These are phyloP conservation scores for Noturus placidus DNA, from an alignment of 2,113 vertebrate species.

Conservation along the genomic window DNA sequence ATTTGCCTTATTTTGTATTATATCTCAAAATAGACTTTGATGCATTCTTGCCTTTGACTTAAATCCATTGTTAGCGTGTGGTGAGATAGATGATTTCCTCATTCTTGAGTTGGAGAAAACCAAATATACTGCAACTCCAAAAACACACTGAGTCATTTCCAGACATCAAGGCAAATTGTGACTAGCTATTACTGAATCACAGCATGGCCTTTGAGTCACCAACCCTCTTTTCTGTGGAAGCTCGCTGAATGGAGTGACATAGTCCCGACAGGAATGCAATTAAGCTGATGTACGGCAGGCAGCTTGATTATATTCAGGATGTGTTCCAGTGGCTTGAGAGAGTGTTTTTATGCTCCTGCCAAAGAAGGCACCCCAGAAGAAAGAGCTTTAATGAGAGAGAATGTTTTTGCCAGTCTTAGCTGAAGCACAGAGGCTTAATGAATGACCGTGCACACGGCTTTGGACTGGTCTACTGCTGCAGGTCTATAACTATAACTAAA, in stretches of 20 bases:
- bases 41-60: neutral
- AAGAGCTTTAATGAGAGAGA: constrained; percentile 26
- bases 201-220: constrained; percentile 14
- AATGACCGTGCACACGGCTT: neutral
- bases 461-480: neutral
- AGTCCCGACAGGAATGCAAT: constrained; percentile 23
- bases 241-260: constrained; percentile 20
- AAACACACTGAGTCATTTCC: constrained; percentile 29
- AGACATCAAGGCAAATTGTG: constrained; percentile 12
- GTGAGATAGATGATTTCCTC: constrained; percentile 21
- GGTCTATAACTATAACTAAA: neutral
- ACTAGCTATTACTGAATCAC: constrained; percentile 30
- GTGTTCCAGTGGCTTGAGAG: constrained; percentile 21
- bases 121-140: neutral
- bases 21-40: neutral
- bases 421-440: constrained; percentile 18
- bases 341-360: constrained; percentile 33
- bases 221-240: neutral
- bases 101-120: neutral
- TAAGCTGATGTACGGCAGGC: constrained; percentile 29
- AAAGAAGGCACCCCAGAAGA: constrained; percentile 19
- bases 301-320: constrained; percentile 31
- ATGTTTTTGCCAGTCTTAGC: constrained; percentile 13
- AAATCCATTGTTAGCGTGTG: neutral
- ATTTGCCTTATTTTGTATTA: neutral